A percentile compares a stretch with the other conserved stretches of the same genome.
Evolutionary conservation across 2,113 vertebrate genomes (phyloP).

Genomic region (Strigops habroptila): DNA sequence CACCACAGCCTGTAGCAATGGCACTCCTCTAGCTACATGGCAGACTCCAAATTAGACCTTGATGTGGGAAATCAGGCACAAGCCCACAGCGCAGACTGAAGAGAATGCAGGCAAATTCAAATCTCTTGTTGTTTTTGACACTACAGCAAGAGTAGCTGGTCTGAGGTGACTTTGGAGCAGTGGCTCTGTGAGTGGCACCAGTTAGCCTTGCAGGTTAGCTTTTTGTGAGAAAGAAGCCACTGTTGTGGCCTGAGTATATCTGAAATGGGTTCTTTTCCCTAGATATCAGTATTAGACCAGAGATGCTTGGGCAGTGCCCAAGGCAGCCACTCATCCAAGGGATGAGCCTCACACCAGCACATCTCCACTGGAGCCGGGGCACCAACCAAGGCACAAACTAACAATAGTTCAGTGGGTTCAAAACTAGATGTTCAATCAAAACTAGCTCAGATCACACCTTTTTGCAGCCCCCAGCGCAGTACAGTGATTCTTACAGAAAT

Average conservation of each 20-base stretch:
- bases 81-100: neutral
- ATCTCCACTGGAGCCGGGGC: fast-evolving
- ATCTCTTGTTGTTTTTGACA: neutral
- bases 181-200: neutral
- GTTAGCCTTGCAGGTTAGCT: neutral
- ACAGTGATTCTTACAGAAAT: neutral
- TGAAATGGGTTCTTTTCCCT: neutral
- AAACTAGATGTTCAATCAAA: fast-evolving
- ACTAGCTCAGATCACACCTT: neutral
- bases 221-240: neutral
- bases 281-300: fast-evolving
- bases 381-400: no score
- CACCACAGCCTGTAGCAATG: neutral
- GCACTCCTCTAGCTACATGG: neutral
- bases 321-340: neutral
- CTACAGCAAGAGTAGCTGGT: neutral
- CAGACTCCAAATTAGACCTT: neutral
- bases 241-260: neutral
- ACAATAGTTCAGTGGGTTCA: neutral
- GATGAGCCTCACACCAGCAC: neutral
- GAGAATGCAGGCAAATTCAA: neutral
- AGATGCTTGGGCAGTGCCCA: neutral
- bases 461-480: neutral
- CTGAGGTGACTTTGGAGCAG: neutral
- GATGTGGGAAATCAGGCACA: neutral